These are phyloP conservation scores for Lerista edwardsae DNA, from an alignment of 2,797 vertebrate genomes.

Conservation along the genomic window DNA sequence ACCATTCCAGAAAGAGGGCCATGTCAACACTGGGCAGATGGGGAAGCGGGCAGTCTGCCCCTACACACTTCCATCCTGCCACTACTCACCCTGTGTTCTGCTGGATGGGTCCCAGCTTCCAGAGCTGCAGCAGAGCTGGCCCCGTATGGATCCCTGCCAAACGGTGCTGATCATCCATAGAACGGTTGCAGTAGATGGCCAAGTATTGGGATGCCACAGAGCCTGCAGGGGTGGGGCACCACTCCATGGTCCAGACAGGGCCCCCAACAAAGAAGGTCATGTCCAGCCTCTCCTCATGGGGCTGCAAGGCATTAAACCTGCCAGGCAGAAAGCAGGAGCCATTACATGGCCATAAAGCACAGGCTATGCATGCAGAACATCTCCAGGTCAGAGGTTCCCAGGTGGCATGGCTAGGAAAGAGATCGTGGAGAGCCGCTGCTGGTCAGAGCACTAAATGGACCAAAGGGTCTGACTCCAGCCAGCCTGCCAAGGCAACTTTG, in stretches of 20 bases:
- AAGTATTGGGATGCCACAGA: slow-evolving; percentile 81
- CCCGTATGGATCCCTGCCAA: slow-evolving; percentile 74
- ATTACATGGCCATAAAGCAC: fast-evolving
- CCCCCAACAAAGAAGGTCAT: slow-evolving; percentile 87
- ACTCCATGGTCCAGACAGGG: slow-evolving; percentile 93
- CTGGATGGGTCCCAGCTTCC: slow-evolving; percentile 86
- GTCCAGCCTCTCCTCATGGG: slow-evolving; percentile 86
- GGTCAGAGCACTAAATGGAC: neutral
- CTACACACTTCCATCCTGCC: fast-evolving
- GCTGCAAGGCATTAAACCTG: slow-evolving; percentile 84
- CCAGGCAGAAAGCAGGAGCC: neutral
- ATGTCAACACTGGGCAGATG: neutral
- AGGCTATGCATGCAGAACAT: neutral
- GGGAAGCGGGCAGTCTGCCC: no score
- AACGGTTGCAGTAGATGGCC: slow-evolving; percentile 86
- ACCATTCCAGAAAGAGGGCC: neutral
- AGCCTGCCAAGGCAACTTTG: no score
- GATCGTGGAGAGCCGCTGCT: neutral
- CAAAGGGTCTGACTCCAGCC: no score
- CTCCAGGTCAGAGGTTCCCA: neutral
- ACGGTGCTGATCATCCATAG: slow-evolving; percentile 87
- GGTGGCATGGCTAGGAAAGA: no score
- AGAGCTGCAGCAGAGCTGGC: slow-evolving; percentile 88
- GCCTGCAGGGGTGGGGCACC: slow-evolving; percentile 90
- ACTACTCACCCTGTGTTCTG: slow-evolving; percentile 81